Conservation (phyloP, 1,140 invertebrate species). For the Ceratitis capitata region DNA sequence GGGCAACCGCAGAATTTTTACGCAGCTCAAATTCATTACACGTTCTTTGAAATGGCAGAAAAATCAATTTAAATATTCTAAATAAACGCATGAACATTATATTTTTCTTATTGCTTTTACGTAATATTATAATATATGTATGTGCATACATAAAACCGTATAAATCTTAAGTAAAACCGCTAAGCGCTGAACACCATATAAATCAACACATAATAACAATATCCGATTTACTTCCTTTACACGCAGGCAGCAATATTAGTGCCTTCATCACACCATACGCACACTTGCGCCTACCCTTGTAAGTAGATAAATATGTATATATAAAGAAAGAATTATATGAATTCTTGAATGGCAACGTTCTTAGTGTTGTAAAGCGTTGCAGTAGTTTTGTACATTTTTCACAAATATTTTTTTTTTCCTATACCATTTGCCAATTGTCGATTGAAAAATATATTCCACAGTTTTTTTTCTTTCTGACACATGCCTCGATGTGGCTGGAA, state of each 20-base stretch:
- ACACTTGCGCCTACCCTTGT: background rate
- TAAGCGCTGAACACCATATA: background rate
- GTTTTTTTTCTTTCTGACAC: too few species aligned
- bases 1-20: background rate
- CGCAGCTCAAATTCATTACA: background rate
- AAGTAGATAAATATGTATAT: background rate
- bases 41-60: background rate
- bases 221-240: background rate
- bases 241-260: background rate
- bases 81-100: background rate
- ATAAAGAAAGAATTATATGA: background rate
- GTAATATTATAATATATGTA: background rate
- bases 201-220: constrained; percentile 9
- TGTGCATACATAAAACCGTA: background rate
- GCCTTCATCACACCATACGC: background rate
- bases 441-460: too few species aligned
- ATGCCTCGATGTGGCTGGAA: background rate
- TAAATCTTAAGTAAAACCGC: background rate
- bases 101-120: background rate
- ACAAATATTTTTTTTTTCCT: too few species aligned
- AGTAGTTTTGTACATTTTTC: too few species aligned
- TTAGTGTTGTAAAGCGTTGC: too few species aligned
- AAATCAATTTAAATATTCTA: constrained; percentile 6
- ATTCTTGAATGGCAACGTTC: background rate
- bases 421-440: too few species aligned